These are phyloP conservation scores for Rhynchonycteris naso DNA, from an alignment of 2,797 vertebrate genomes.

Conservation along the genomic window DNA sequence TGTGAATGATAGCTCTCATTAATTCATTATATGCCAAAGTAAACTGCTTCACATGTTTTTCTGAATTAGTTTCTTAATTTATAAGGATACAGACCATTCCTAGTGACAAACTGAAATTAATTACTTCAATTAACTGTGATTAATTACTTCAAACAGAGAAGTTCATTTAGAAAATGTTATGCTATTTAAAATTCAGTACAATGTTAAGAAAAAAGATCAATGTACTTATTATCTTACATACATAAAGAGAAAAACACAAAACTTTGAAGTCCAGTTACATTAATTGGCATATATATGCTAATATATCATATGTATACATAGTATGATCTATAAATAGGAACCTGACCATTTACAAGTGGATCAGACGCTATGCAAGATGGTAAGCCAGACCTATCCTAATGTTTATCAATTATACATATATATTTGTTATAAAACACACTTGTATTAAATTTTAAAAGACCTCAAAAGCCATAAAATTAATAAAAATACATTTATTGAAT, in stretches of 20 bases:
- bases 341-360: background rate
- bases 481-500: background rate
- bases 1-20: background rate
- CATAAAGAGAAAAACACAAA: constrained; percentile 3
- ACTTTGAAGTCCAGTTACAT: constrained; percentile 20
- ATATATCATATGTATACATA: background rate
- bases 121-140: constrained; percentile 46
- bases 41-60: constrained; percentile 22
- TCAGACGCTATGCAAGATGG: background rate
- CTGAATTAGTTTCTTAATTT: constrained; percentile 52
- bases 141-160: constrained; percentile 49
- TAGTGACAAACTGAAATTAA: constrained; percentile 19
- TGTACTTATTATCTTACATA: background rate
- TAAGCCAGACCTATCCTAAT: background rate
- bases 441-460: background rate
- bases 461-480: background rate
- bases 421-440: background rate
- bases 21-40: background rate
- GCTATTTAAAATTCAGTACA: background rate
- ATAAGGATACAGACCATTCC: background rate
- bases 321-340: background rate
- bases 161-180: constrained; percentile 24
- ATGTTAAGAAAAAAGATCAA: constrained; percentile 2
- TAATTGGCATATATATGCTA: background rate
- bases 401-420: background rate